Evolutionary conservation across 2,797 vertebrate genomes (phyloP).

Genomic region (Ceyx erithaca): DNA sequence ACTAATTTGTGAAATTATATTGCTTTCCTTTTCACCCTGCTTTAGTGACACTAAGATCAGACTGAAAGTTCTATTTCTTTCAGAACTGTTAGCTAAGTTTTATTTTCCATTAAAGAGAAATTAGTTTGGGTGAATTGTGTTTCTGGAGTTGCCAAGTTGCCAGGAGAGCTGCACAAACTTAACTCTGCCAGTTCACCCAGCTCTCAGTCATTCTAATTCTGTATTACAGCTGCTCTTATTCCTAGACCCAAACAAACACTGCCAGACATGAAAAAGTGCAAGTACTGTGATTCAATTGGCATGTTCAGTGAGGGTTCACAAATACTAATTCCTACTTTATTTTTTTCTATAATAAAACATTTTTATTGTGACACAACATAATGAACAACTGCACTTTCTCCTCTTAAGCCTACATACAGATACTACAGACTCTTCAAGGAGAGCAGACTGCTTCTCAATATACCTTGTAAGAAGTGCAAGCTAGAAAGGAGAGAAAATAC

Average conservation of each 20-base stretch:
- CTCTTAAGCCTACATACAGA: not conserved
- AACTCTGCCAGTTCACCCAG: not conserved
- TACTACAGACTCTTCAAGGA: not conserved
- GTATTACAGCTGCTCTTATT: not conserved
- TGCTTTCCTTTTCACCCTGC: not conserved
- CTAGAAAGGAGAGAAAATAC: not conserved
- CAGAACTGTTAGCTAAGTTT: not conserved
- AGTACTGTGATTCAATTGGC: not conserved
- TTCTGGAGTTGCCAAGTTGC: not conserved
- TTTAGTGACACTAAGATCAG: not conserved
- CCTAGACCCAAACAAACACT: not conserved
- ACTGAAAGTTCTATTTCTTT: not conserved
- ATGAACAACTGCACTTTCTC: not conserved
- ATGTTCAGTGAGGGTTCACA: not conserved
- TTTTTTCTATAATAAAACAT: not conserved
- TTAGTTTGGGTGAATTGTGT: not conserved
- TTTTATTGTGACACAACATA: not conserved
- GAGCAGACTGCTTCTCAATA: not conserved
- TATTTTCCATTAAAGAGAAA: not conserved
- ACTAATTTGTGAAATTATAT: not conserved
- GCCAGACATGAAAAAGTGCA: not conserved
- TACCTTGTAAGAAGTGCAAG: not conserved
- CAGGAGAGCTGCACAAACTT: not conserved
- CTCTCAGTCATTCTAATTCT: not conserved
- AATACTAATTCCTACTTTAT: not conserved